A percentile compares a stretch with the other conserved stretches of the same genome.
Conservation (phyloP, 2,797 vertebrate genomes). For the Vultur gryphus region DNA sequence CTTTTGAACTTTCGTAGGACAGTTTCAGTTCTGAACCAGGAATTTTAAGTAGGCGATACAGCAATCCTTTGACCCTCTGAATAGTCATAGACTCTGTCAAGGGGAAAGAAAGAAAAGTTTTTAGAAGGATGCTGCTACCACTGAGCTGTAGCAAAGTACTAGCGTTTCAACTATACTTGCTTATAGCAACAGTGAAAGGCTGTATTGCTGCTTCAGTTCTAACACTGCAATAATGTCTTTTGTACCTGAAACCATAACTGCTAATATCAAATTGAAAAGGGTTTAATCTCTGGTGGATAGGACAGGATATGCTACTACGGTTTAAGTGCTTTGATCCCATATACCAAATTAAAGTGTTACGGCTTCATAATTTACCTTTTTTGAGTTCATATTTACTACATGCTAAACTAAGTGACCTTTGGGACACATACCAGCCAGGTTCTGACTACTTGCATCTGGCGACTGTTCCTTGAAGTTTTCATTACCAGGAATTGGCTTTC, state of each 20-base stretch:
- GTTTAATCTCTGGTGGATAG: background rate
- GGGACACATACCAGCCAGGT: background rate
- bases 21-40: slow-evolving; percentile 82
- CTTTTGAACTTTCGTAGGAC: slow-evolving; percentile 86
- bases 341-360: background rate
- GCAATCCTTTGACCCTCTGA: slow-evolving; percentile 90
- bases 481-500: background rate
- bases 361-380: background rate
- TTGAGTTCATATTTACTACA: background rate
- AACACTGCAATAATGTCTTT: slow-evolving; percentile 8
- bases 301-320: background rate
- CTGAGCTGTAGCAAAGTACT: background rate
- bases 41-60: slow-evolving; percentile 85
- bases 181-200: background rate
- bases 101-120: background rate
- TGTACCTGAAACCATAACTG: background rate
- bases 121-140: background rate
- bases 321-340: background rate
- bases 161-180: background rate
- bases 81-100: slow-evolving; percentile 87
- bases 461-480: background rate
- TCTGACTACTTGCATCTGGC: background rate
- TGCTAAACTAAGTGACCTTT: slow-evolving; percentile 64
- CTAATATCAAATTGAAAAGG: background rate
- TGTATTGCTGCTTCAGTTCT: slow-evolving; percentile 36